Percentiles rank a stretch among this genome's conserved stretches.
Conservation (phyloP, 2,888 invertebrate genomes). For the Venusia cambrica region DNA sequence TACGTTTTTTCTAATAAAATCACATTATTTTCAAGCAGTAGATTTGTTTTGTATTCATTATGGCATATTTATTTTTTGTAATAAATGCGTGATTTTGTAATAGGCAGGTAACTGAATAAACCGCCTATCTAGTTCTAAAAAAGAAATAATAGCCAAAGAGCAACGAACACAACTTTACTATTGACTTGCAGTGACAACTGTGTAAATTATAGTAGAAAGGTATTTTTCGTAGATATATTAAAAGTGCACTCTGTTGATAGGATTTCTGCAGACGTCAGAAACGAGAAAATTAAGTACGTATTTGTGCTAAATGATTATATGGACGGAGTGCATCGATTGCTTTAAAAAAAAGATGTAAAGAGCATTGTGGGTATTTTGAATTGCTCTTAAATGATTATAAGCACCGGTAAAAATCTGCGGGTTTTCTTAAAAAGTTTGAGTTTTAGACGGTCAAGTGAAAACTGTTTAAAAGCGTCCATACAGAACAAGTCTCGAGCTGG, state of each 20-base stretch:
- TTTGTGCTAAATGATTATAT: constrained; percentile 54
- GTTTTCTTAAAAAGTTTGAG: too few species aligned
- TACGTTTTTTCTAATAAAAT: constrained; percentile 63
- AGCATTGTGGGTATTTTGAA: constrained; percentile 4
- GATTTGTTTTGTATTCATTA: constrained; percentile 36
- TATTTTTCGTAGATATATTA: constrained; percentile 1
- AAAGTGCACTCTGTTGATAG: constrained; percentile 24
- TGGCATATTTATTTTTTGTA: constrained; percentile 38
- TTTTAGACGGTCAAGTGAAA: too few species aligned
- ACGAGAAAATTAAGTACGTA: constrained; percentile 74
- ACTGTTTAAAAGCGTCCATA: too few species aligned
- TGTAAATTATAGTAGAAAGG: too few species aligned
- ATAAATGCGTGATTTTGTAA: constrained; percentile 48
- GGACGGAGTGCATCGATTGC: constrained; percentile 79
- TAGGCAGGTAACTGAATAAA: too few species aligned
- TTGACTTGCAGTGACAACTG: too few species aligned
- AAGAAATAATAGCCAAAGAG: constrained; percentile 20
- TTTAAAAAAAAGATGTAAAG: constrained; percentile 18
- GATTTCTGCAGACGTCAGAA: constrained; percentile 42
- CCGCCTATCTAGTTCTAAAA: too few species aligned
- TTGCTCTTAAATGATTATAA: too few species aligned
- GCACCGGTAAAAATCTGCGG: too few species aligned
- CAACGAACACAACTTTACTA: too few species aligned
- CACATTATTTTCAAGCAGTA: constrained; percentile 47
- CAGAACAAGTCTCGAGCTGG: too few species aligned